These are phyloP conservation scores for Gymnarchus niloticus DNA, from an alignment of 2,113 vertebrate genomes.

Conservation along the genomic window DNA sequence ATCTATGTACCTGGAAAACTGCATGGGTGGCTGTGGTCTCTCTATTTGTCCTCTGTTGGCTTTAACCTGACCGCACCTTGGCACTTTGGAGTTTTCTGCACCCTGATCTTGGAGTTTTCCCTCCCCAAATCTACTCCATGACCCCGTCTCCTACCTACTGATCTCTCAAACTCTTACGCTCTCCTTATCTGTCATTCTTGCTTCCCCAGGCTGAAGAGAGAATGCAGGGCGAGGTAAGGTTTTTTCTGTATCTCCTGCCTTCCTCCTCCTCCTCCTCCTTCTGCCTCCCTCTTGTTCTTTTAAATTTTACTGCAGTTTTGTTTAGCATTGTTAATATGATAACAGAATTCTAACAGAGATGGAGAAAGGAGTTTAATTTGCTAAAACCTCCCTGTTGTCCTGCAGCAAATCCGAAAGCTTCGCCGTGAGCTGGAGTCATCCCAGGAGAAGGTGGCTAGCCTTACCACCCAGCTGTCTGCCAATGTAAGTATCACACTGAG, in stretches of 20 bases:
- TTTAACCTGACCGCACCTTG: not conserved
- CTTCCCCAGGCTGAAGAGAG: conserved; percentile 89
- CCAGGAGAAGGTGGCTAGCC: conserved; percentile 90
- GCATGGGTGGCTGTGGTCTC: not conserved
- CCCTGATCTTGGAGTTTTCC: not conserved
- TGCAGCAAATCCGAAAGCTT: conserved; percentile 92
- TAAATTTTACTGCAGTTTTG: not conserved
- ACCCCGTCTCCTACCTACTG: conserved; percentile 22
- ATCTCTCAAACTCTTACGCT: conserved; percentile 47
- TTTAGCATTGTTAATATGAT: too few relatives aligned
- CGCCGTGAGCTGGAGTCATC: conserved; percentile 87
- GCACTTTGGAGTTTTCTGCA: not conserved
- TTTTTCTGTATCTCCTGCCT: conserved; percentile 15
- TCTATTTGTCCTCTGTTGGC: too few relatives aligned
- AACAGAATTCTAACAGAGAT: not conserved
- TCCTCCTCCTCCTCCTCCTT: conserved; percentile 23
- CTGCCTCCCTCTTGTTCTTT: not conserved
- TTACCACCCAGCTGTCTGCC: conserved; percentile 87
- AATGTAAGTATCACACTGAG: conserved; percentile 68
- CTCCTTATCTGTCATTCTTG: conserved; percentile 36
- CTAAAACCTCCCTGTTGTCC: not conserved
- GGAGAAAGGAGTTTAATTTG: not conserved
- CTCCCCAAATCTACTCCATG: not conserved
- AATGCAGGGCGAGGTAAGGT: conserved; percentile 95
- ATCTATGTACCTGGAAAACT: too few relatives aligned